Evolutionary conservation across 1,140 invertebrate genomes (phyloP).

Genomic region (Drosophila chauvacae): DNA sequence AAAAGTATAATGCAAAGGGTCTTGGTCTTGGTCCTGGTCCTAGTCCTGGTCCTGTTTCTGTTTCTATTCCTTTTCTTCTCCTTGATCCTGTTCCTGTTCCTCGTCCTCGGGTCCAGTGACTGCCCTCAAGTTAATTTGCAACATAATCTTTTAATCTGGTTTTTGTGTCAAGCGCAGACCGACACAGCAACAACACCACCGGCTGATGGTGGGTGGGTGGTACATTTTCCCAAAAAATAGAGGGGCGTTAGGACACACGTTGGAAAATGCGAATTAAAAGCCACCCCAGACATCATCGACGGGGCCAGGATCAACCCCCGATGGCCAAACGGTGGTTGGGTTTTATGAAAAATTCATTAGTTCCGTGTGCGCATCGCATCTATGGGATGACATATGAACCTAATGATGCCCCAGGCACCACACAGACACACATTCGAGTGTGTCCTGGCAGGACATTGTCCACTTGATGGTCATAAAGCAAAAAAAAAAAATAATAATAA

Average conservation of each 20-base stretch:
- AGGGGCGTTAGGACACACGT: constrained; percentile 2
- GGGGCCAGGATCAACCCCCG: constrained; percentile 39
- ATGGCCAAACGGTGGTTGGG: constrained; percentile 41
- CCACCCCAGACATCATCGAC: constrained; percentile 40
- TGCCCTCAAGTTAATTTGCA: constrained; percentile 76
- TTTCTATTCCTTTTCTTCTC: neutral
- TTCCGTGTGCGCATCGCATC: constrained; percentile 52
- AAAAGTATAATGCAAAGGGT: constrained; percentile 19
- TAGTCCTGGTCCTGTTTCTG: no score
- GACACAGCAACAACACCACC: constrained; percentile 14
- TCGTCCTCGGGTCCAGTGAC: constrained; percentile 13
- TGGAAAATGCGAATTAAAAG: constrained; percentile 27
- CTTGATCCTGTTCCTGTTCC: neutral
- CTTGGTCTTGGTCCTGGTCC: neutral
- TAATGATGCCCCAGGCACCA: constrained; percentile 64
- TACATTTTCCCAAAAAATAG: neutral
- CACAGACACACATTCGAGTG: neutral
- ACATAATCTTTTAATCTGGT: constrained; percentile 82
- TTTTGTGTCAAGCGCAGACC: constrained; percentile 79
- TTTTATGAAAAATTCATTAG: constrained; percentile 80
- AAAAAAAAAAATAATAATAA: neutral
- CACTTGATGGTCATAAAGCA: constrained; percentile 47
- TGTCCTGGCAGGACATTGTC: constrained; percentile 40
- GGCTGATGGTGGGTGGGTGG: constrained; percentile 9
- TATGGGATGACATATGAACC: constrained; percentile 70